phyloP scores from a whole-genome alignment of 2,113 vertebrate species.

The Macrotis lagotis region DNA sequence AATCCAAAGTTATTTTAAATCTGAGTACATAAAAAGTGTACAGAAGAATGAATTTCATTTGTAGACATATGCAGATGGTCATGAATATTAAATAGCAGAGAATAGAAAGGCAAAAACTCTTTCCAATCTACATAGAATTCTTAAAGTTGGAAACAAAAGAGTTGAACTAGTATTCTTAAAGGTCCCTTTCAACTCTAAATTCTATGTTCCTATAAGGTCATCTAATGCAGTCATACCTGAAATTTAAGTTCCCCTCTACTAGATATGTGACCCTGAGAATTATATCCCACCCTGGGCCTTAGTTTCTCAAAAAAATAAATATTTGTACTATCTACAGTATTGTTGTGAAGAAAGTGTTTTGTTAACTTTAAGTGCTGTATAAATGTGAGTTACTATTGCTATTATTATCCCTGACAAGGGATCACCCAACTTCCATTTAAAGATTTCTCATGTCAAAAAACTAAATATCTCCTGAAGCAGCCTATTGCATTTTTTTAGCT shows the following conservation, averaged over 20 bases:
- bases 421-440: background rate
- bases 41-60: background rate
- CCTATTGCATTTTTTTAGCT: background rate
- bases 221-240: background rate
- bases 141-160: background rate
- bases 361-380: background rate
- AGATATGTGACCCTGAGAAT: background rate
- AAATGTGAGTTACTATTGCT: background rate
- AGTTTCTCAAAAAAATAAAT: background rate
- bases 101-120: background rate
- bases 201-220: background rate
- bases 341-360: background rate
- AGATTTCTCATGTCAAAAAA: background rate
- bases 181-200: background rate
- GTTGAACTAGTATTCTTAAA: background rate
- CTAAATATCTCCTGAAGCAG: background rate
- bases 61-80: conserved; percentile 2
- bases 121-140: background rate
- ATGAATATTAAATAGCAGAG: background rate
- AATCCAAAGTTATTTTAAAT: background rate
- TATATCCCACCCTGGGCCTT: background rate
- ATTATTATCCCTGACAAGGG: background rate
- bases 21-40: background rate
- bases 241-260: background rate
- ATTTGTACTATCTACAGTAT: background rate